A percentile compares a stretch with the other conserved stretches of the same genome.
Conservation (phyloP, 2,113 vertebrate genomes). For the Prunella fulvescens region DNA sequence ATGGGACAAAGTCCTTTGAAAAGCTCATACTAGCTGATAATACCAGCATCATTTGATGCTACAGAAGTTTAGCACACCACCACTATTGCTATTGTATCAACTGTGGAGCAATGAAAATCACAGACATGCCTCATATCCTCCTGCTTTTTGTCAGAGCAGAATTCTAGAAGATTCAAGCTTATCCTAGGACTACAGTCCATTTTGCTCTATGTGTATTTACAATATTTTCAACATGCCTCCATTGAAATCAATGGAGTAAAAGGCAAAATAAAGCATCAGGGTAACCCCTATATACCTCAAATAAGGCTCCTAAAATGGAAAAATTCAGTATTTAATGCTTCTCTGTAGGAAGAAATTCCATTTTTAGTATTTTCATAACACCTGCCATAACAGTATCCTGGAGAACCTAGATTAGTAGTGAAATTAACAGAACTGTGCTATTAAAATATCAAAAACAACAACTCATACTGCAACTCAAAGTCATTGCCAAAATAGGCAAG, state of each 20-base stretch:
- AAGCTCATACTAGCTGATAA: neutral
- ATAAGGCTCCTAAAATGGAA: neutral
- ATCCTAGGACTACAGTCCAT: neutral
- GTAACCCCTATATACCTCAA: neutral
- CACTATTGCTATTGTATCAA: neutral
- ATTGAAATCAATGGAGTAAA: neutral
- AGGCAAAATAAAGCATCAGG: neutral
- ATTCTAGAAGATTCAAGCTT: neutral
- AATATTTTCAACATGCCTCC: neutral
- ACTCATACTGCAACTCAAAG: neutral
- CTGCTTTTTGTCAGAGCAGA: neutral
- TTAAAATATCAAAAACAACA: neutral
- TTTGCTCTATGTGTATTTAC: neutral
- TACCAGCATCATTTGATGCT: neutral
- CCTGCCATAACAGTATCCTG: neutral
- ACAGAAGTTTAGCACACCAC: neutral
- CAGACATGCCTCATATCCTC: neutral
- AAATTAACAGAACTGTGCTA: neutral
- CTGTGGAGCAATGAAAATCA: neutral
- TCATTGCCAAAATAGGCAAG: slow-evolving; percentile 13
- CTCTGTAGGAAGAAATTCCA: neutral
- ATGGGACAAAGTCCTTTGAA: neutral
- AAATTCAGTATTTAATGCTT: neutral
- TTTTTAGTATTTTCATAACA: neutral
- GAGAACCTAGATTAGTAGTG: neutral